Base-by-base conservation (phyloP, 2,113 vertebrate species). In the Xiphophorus maculatus region DNA sequence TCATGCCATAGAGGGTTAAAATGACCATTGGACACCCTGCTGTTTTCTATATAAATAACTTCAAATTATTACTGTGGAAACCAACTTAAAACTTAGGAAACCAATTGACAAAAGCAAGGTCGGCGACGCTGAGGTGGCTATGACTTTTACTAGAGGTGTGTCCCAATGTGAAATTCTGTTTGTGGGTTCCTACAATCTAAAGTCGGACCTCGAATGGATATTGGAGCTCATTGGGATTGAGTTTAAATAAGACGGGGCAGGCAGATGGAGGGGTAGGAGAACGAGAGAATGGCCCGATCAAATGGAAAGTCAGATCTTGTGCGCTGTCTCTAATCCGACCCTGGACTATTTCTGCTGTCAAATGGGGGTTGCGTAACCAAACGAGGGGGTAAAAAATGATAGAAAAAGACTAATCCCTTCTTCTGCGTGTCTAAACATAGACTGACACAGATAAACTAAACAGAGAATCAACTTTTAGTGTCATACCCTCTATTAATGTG, bases 351-450 rank as follows among this genome's bases (percentile, higher is more conserved):
- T 84, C 69, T 86, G 69, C 44, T 51, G 78, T 71, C 63, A 75
- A 40, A 83, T 66, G 27, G 58, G 29, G 76, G 77, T 90, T 92
- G 80, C 66, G 14, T 88, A 90, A 93, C 76, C 61, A 80, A 33
- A 88, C 70, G 58, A 82, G 51, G 51, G 51, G 51, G 22, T 10
- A n/a, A 58, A 82, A 83, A 84, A 85, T 73, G 40, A 84, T 79
- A 89, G 80, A 82, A 76, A 80, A 81, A 76, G 40, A 63, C 78
- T 87, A 86, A 91, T 81, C 78, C 72, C 33, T 74, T 66, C 63
- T 44, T 51, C 63, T 37, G 14, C 30, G 64, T 22, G 40, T 48
- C 76, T 89, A 75, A 84, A 87, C 51, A 83, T 78, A 88, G 82
- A 63, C 62, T 10, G 62, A 84, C 71, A 81, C 27, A 69, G 48